Evolutionary conservation across 2,888 invertebrate genomes (phyloP), one percentile per base, ranked within the genome.

Genomic region (Cenopis cana): DNA sequence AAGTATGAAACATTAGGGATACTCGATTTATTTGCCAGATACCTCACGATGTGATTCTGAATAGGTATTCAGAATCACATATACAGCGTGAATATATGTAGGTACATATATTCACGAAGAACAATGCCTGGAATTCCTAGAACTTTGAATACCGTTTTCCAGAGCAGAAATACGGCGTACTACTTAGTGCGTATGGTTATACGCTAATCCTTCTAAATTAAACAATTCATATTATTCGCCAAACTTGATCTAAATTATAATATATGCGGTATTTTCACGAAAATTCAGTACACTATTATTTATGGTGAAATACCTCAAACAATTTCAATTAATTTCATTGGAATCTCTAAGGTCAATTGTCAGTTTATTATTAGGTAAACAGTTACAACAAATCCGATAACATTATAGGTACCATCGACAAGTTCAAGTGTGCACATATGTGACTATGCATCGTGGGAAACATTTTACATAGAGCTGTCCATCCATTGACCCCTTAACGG

Each of bases 381-480:
- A 78, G 80, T 83, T 82, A 77, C 77, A 80, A 82, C 81, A 85
- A 84, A 84, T 83, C 78, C 78, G 78, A 81, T 75, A 77, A 80
- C 82, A 79, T 76, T 74, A 81, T 74, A 78, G 74, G 77, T 77
- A 80, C 80, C 73, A 76, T 76, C 74, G 66, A 50, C 66, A 66
- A 61, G 71, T 71, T 71, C 67, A 71, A 71, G 67, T 70, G 74
- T 78, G 75, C 81, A 78, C 77, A 76, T 79, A 78, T 81, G 78
- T 79, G 80, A 77, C 81, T 79, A 83, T 78, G 79, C 83, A 82
- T 85, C 90, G 90, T 91, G 91, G 88, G 91, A 90, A 90, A 85
- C 78, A 80, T 82, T 66, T 82, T 82, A 79, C 84, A 83, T 77
- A 81, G 79, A 79, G 79, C 77, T 81, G 82, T 80, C 80, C 83